Percentiles rank a stretch among this genome's conserved stretches.
These are phyloP conservation scores for Drosophila subobscura DNA, from an alignment of 1,140 invertebrate genomes.

Conservation along the genomic window DNA sequence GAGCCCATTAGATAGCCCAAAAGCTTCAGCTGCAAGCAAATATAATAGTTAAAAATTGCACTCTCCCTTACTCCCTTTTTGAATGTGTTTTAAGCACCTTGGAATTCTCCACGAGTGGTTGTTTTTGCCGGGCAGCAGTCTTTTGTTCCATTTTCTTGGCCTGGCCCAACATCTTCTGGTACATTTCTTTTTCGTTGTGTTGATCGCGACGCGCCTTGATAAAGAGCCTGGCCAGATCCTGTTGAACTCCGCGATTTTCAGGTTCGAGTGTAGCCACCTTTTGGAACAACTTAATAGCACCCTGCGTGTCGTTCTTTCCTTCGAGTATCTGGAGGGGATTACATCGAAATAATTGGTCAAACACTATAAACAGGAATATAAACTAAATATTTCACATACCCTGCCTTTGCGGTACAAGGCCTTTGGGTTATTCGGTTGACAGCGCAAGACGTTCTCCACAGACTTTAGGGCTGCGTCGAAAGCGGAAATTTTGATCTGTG, in stretches of 20 bases:
- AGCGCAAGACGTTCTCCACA: conserved; percentile 90
- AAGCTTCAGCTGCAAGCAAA: conserved; percentile 84
- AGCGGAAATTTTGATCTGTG: conserved; percentile 93
- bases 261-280: conserved; percentile 86
- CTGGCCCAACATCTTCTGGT: conserved; percentile 88
- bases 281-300: conserved; percentile 86
- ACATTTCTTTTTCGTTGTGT: conserved; percentile 86
- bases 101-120: conserved; percentile 69
- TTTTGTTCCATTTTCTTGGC: conserved; percentile 83
- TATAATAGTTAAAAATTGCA: background rate
- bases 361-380: too few relatives aligned
- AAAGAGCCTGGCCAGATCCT: conserved; percentile 86
- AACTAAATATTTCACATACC: conserved; percentile 59
- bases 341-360: background rate
- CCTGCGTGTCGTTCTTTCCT: conserved; percentile 86
- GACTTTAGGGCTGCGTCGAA: conserved; percentile 92
- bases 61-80: too few relatives aligned
- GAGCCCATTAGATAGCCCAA: conserved; percentile 86
- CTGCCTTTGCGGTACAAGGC: conserved; percentile 94
- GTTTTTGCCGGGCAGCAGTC: conserved; percentile 67
- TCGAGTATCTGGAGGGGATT: conserved; percentile 85
- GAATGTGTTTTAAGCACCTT: conserved; percentile 51
- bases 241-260: conserved; percentile 85
- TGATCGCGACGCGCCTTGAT: conserved; percentile 85
- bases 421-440: conserved; percentile 94